Evolutionary conservation across 2,113 vertebrate species (phyloP).

Genomic region (Alexandromys fortis): DNA sequence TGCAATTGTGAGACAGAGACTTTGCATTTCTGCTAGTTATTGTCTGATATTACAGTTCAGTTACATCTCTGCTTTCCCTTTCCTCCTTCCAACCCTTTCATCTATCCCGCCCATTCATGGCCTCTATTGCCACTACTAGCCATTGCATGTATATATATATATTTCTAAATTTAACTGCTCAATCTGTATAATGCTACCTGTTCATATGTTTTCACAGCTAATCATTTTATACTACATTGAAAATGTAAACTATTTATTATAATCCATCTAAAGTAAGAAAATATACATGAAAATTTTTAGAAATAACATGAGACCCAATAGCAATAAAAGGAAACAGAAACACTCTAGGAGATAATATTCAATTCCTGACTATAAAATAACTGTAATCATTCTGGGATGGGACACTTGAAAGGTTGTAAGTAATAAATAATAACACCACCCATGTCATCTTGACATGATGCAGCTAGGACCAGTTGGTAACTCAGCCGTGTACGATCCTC

Average conservation of each 20-base stretch:
- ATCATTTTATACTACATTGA: conserved; percentile 3
- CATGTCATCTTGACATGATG: neutral
- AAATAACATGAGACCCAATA: conserved; percentile 35
- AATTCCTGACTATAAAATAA: neutral
- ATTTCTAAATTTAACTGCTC: neutral
- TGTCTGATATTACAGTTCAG: neutral
- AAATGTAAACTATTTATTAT: conserved; percentile 33
- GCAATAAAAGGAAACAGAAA: neutral
- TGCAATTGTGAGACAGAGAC: neutral
- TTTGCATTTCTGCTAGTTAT: neutral
- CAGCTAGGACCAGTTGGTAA: neutral
- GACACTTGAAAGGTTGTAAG: neutral
- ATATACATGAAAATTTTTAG: neutral
- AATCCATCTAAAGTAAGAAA: neutral
- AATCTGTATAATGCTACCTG: neutral
- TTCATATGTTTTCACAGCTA: neutral
- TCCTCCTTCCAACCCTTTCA: neutral
- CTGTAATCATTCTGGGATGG: neutral
- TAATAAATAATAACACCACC: neutral
- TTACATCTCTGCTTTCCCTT: neutral
- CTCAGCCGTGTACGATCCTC: neutral
- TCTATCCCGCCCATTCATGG: neutral
- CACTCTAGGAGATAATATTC: neutral
- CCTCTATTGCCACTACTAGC: neutral
- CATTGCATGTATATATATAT: neutral